Conservation (phyloP, 2,113 vertebrate genomes). For the Cryptotis parvus region DNA sequence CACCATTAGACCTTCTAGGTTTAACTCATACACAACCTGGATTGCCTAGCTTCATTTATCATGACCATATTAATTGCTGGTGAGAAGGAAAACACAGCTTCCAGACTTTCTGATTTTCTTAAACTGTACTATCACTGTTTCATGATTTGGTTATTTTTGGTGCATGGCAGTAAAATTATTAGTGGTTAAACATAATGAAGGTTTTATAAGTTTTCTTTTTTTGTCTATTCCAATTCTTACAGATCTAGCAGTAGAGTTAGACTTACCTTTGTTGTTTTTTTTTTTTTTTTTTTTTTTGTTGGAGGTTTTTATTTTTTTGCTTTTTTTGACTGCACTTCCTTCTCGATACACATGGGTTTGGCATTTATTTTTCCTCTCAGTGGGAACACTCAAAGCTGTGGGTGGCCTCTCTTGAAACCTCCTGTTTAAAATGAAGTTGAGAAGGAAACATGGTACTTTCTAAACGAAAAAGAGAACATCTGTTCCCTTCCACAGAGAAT, state of each 20-base stretch:
- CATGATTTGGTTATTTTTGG: not conserved
- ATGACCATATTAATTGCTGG: not conserved
- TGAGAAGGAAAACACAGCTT: not conserved
- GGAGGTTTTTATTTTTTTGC: no score
- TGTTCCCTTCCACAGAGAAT: conserved; percentile 76
- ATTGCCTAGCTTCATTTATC: not conserved
- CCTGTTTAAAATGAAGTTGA: conserved; percentile 88
- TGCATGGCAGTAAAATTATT: not conserved
- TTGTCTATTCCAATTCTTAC: not conserved
- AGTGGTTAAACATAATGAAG: not conserved
- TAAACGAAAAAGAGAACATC: conserved; percentile 83
- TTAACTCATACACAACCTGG: not conserved
- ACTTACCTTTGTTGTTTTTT: conserved; percentile 30
- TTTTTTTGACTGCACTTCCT: conserved; percentile 64
- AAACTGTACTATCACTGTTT: not conserved
- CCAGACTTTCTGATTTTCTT: not conserved
- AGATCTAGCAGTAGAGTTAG: conserved; percentile 36
- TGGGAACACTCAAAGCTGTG: conserved; percentile 88
- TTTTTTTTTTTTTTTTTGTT: conserved; percentile 72
- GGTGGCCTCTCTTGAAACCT: conserved; percentile 88
- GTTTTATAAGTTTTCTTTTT: not conserved
- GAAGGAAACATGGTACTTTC: conserved; percentile 89
- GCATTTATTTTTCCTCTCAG: conserved; percentile 93
- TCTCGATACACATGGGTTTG: conserved; percentile 82
- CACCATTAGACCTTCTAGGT: not conserved